phyloP scores from a whole-genome alignment of 1,140 invertebrate species.

The Octopus sinensis region DNA sequence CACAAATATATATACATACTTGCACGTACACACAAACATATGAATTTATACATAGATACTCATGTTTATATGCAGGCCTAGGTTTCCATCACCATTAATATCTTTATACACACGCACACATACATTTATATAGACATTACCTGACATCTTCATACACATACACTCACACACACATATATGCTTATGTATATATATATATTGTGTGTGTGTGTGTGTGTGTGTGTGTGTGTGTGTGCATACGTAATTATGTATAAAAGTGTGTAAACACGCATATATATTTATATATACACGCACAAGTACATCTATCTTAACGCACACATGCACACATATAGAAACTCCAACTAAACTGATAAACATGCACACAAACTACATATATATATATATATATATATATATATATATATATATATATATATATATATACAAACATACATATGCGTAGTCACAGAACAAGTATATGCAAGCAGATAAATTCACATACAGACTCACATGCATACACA shows the following conservation, averaged over 20 bases:
- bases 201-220: too few species aligned
- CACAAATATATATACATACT: neutral
- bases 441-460: neutral
- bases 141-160: neutral
- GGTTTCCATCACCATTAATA: neutral
- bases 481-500: neutral
- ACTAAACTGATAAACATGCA: too few species aligned
- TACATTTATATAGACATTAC: neutral
- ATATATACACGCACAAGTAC: too few species aligned
- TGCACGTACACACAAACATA: neutral
- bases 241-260: too few species aligned
- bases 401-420: neutral
- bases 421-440: neutral
- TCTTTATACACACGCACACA: neutral
- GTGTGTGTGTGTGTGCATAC: too few species aligned
- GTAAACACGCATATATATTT: too few species aligned
- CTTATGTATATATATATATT: neutral
- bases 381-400: conserved; percentile 1
- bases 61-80: neutral
- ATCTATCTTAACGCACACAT: too few species aligned
- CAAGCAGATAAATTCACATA: neutral
- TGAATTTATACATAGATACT: neutral
- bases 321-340: too few species aligned
- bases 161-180: neutral
- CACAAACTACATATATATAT: conserved; percentile 1